Evolutionary conservation across 37 sponge, comb jelly and placozoan genomes (phyloP).

Genomic region (Halichondria panicea): DNA sequence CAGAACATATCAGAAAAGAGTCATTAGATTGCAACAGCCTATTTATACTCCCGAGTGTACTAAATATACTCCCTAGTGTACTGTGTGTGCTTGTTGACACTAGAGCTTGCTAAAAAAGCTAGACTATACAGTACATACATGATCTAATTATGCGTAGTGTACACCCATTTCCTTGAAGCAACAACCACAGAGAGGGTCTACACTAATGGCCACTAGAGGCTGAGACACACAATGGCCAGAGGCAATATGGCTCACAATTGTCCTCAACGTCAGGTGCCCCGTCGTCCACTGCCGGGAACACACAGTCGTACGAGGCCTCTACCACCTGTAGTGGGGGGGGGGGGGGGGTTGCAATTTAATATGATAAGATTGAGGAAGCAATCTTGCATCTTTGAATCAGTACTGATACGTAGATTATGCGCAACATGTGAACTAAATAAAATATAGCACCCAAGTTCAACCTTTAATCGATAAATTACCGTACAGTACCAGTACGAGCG

Average conservation of each 20-base stretch:
- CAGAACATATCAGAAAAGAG: no score
- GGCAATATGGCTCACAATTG: constrained; percentile 73
- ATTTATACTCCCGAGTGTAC: no score
- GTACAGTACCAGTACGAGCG: not conserved
- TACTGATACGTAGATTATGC: not conserved
- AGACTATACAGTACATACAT: no score
- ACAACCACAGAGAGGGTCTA: no score
- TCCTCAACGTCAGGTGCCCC: constrained; percentile 76
- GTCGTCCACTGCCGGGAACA: constrained; percentile 86
- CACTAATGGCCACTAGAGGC: no score
- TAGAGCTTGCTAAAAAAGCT: no score
- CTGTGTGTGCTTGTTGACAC: no score
- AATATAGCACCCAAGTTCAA: not conserved
- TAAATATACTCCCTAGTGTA: no score
- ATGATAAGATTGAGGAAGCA: not conserved
- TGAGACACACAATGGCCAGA: no score
- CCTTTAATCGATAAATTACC: not conserved
- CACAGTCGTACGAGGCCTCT: constrained; percentile 75
- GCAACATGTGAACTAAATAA: not conserved
- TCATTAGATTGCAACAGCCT: no score
- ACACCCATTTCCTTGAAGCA: no score
- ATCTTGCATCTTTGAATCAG: not conserved
- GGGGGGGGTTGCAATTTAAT: constrained; percentile 1
- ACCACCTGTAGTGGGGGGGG: constrained; percentile 56
- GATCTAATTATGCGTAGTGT: no score